These are phyloP conservation scores for Calameuta filiformis DNA, from an alignment of 2,888 invertebrate species.

Conservation along the genomic window DNA sequence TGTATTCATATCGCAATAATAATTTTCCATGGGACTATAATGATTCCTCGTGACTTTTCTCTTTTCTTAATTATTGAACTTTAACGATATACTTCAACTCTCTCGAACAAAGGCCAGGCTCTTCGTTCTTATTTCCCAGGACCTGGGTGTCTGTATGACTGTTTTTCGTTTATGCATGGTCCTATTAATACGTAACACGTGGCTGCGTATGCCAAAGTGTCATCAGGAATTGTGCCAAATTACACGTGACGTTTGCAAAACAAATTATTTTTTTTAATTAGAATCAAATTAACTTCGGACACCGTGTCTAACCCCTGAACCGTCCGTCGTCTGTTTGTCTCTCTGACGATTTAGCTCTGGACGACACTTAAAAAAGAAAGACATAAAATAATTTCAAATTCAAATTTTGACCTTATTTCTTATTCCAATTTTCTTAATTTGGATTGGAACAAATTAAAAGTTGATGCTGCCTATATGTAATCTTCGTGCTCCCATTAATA, in stretches of 20 bases:
- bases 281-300: neutral
- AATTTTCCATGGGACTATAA: constrained; percentile 15
- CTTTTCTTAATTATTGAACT: constrained; percentile 35
- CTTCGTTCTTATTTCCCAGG: neutral
- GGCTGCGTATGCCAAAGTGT: neutral
- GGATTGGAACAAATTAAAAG: neutral
- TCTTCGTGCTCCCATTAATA: neutral
- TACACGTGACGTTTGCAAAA: neutral
- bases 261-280: neutral
- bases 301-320: neutral
- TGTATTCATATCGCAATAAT: constrained; percentile 12
- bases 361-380: neutral
- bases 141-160: neutral
- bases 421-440: neutral
- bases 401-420: neutral
- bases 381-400: neutral
- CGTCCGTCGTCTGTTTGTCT: neutral
- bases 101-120: constrained; percentile 32
- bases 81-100: constrained; percentile 46
- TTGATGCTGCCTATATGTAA: neutral
- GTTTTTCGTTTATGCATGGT: neutral
- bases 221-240: neutral
- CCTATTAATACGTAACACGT: neutral
- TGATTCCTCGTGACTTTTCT: constrained; percentile 16
- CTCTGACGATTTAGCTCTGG: neutral